These are phyloP conservation scores for Chrysolina americana DNA, from an alignment of 2,888 invertebrate genomes.

Conservation along the genomic window DNA sequence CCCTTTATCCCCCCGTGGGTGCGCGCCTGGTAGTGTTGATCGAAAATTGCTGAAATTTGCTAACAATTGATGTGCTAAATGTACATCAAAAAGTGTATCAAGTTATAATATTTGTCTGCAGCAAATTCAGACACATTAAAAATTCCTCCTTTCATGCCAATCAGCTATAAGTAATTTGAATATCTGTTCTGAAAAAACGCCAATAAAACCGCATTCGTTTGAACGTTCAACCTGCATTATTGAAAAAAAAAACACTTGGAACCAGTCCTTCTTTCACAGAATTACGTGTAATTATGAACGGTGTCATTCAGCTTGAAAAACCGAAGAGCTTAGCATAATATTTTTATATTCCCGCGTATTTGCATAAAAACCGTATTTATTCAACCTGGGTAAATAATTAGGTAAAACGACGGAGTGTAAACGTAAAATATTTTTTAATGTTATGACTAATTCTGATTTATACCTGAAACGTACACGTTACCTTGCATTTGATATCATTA, in stretches of 20 bases:
- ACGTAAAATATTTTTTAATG: slow-evolving; percentile 19
- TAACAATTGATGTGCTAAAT: no score
- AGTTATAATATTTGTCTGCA: no score
- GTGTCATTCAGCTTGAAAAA: slow-evolving; percentile 29
- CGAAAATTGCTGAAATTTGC: no score
- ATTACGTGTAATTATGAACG: not conserved
- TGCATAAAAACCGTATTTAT: slow-evolving; percentile 40
- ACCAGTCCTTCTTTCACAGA: slow-evolving; percentile 4
- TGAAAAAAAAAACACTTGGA: not conserved
- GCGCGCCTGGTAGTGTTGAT: no score
- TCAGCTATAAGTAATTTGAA: not conserved
- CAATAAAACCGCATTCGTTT: not conserved
- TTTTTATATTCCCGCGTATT: slow-evolving; percentile 29
- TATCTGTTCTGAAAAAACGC: not conserved
- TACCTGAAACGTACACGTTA: slow-evolving; percentile 18
- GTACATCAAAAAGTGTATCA: no score
- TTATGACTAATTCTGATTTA: slow-evolving; percentile 30
- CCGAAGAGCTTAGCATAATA: slow-evolving; percentile 31
- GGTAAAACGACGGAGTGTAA: slow-evolving; percentile 17
- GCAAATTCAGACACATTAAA: no score
- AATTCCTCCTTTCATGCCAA: not conserved
- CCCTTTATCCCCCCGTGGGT: no score
- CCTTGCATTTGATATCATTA: slow-evolving; percentile 18
- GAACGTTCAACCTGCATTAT: slow-evolving; percentile 3
- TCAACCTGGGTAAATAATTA: slow-evolving; percentile 38